A percentile compares a stretch with the other conserved stretches of the same genome.
Evolutionary conservation across 2,797 vertebrate genomes (phyloP).

Genomic region (Euthynnus affinis): DNA sequence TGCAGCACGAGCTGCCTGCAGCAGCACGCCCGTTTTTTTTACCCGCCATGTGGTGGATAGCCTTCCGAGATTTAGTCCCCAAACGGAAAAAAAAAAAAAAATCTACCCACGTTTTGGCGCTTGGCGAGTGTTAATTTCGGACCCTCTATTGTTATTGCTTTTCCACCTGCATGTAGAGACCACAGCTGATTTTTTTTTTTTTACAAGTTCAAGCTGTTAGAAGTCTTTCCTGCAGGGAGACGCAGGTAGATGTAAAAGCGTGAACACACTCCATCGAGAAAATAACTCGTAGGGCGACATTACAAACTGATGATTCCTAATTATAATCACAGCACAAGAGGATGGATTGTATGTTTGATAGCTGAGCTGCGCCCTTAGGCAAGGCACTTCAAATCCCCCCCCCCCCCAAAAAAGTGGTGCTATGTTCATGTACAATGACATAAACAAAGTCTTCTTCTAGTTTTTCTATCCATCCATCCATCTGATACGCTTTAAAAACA

Average conservation of each 20-base stretch:
- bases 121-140: no score
- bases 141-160: slow-evolving; percentile 37
- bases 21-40: no score
- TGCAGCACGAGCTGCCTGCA: no score
- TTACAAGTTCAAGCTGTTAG: background rate
- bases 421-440: background rate
- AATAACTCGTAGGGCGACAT: background rate
- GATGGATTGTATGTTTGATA: slow-evolving; percentile 16
- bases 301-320: slow-evolving; percentile 5
- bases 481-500: background rate
- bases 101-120: no score
- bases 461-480: no score
- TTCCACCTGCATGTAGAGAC: slow-evolving; percentile 25
- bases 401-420: background rate
- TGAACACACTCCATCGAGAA: slow-evolving; percentile 2
- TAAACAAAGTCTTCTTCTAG: background rate
- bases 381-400: slow-evolving; percentile 3
- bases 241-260: background rate
- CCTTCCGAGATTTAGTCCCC: no score
- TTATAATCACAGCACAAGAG: background rate
- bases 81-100: no score
- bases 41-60: no score
- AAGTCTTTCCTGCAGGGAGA: slow-evolving; percentile 10
- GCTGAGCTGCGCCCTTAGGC: slow-evolving; percentile 7
- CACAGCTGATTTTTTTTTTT: slow-evolving; percentile 38